These are phyloP conservation scores for Ursus arctos DNA, from an alignment of 2,113 vertebrate species.

Conservation along the genomic window DNA sequence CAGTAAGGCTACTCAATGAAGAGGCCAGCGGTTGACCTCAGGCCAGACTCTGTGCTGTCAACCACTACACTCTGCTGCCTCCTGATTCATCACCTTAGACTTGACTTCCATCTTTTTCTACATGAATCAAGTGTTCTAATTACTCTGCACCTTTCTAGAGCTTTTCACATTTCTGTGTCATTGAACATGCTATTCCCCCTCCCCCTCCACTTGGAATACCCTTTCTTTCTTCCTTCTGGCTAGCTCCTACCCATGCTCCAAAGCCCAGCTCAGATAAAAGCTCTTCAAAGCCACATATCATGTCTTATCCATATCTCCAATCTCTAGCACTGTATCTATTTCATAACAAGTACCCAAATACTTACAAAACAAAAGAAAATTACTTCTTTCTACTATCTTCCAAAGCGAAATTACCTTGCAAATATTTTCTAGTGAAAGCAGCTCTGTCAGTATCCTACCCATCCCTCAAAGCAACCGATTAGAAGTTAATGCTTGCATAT, in stretches of 20 bases:
- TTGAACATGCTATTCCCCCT: background rate
- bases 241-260: background rate
- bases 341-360: background rate
- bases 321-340: background rate
- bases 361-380: conserved; percentile 23
- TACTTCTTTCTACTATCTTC: background rate
- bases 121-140: background rate
- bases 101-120: background rate
- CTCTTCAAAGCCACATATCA: background rate
- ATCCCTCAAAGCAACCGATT: background rate
- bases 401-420: conserved; percentile 21
- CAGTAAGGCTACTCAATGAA: background rate
- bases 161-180: conserved; percentile 9
- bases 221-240: background rate
- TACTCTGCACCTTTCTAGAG: background rate
- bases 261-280: background rate
- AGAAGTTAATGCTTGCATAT: background rate
- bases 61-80: background rate
- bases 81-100: background rate
- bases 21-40: background rate
- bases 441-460: background rate
- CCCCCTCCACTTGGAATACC: background rate
- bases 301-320: background rate
- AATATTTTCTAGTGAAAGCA: conserved; percentile 24
- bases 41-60: background rate